Conservation (phyloP, 2,113 vertebrate genomes). For the Ptilonorhynchus violaceus region DNA sequence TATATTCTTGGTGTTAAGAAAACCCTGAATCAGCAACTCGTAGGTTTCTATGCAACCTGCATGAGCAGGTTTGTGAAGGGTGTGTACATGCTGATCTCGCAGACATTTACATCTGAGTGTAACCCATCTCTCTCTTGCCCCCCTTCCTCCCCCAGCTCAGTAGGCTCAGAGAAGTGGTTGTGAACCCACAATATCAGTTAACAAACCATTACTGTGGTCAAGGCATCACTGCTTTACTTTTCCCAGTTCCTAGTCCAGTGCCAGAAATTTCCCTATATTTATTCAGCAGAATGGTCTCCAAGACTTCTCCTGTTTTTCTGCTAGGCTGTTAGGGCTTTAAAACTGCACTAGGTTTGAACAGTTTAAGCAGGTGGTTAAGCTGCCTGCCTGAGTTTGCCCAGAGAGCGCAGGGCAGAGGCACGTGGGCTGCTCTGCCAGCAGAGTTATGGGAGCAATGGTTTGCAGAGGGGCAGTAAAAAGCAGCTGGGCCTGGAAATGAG, state of each 20-base stretch:
- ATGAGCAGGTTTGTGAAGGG: conserved; percentile 1
- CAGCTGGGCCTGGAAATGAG: conserved; percentile 8
- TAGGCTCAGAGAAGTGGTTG: background rate
- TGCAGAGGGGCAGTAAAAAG: conserved; percentile 5
- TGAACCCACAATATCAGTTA: background rate
- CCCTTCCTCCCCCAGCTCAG: background rate
- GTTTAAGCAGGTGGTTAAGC: conserved; percentile 4
- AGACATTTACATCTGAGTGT: background rate
- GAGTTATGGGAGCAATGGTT: background rate
- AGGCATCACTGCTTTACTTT: background rate
- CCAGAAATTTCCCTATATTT: background rate
- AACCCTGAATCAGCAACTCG: background rate
- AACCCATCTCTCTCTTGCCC: background rate
- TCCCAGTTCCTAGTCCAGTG: background rate
- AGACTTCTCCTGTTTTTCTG: background rate
- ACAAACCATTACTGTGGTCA: background rate
- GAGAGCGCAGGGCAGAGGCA: background rate
- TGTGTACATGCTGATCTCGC: background rate
- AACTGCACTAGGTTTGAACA: background rate
- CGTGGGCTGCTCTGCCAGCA: background rate
- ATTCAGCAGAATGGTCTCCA: background rate
- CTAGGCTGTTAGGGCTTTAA: background rate
- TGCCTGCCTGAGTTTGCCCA: background rate
- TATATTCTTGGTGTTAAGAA: background rate
- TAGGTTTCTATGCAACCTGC: background rate